Evolutionary conservation across 2,113 vertebrate genomes (phyloP).

Genomic region (Diadophis punctatus): DNA sequence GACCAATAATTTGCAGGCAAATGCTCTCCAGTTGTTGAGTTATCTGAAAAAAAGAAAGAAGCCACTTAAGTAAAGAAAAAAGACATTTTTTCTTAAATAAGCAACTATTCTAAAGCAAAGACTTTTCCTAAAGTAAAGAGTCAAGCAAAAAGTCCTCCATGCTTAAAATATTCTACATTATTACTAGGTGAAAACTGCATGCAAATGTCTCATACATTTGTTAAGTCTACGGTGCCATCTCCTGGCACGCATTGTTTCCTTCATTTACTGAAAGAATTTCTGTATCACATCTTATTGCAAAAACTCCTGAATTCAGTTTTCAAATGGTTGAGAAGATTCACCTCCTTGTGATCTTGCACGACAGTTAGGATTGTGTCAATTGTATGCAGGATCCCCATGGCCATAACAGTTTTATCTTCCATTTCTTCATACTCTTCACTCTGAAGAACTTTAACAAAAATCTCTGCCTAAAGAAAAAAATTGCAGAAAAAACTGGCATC

Average conservation of each 20-base stretch:
- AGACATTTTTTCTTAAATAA: background rate
- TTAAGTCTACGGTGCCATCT: background rate
- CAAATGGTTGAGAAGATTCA: constrained; percentile 49
- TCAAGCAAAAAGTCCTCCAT: background rate
- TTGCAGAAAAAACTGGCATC: background rate
- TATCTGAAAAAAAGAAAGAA: constrained; percentile 75
- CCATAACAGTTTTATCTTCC: constrained; percentile 96
- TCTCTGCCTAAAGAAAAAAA: constrained; percentile 80
- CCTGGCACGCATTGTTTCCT: background rate
- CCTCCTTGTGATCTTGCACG: constrained; percentile 95
- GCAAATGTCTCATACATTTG: background rate
- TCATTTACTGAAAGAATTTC: background rate
- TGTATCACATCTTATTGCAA: background rate
- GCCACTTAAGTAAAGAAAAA: constrained; percentile 10
- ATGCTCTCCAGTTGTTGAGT: constrained; percentile 92
- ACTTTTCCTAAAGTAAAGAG: background rate
- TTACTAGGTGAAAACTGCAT: background rate
- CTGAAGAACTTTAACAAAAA: constrained; percentile 92
- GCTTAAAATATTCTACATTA: background rate
- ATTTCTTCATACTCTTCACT: constrained; percentile 95
- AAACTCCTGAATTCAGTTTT: background rate
- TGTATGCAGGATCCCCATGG: constrained; percentile 91
- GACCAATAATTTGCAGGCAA: constrained; percentile 93
- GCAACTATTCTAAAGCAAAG: constrained; percentile 11
- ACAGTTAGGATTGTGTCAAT: constrained; percentile 95